These are phyloP conservation scores for Danio tinwini DNA, from an alignment of 2,797 vertebrate species.

Conservation along the genomic window DNA sequence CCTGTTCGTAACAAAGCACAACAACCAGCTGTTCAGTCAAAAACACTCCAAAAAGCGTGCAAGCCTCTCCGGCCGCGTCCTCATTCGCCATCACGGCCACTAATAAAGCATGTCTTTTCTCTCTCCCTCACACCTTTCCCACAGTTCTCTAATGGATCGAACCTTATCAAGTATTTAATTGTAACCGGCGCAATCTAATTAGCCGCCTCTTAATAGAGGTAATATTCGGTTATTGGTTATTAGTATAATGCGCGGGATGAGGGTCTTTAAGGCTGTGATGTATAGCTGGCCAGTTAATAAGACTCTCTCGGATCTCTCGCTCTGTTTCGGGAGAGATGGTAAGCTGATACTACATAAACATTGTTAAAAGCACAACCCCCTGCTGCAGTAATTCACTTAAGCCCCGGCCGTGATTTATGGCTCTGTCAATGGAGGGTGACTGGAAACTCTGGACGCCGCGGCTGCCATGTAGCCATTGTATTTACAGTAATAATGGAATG, in stretches of 20 bases:
- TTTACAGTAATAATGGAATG: constrained; percentile 85
- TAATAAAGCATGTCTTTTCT: constrained; percentile 14
- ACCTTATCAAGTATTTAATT: constrained; percentile 70
- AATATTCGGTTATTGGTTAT: constrained; percentile 72
- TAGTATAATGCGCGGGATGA: constrained; percentile 67
- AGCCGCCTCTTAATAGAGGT: constrained; percentile 68
- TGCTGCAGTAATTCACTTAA: constrained; percentile 92
- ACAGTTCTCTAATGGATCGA: constrained; percentile 60
- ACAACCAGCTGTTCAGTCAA: constrained; percentile 57
- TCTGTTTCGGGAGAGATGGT: constrained; percentile 75
- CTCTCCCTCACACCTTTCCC: constrained; percentile 38
- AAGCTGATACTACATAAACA: constrained; percentile 86
- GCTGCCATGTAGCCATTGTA: constrained; percentile 78
- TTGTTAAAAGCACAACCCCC: constrained; percentile 86
- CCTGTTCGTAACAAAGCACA: constrained; percentile 62
- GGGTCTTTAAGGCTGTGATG: constrained; percentile 72
- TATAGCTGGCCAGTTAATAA: constrained; percentile 73
- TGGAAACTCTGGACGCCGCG: constrained; percentile 75
- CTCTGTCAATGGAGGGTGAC: constrained; percentile 88
- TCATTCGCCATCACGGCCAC: constrained; percentile 2
- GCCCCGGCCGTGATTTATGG: constrained; percentile 90
- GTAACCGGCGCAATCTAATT: constrained; percentile 68
- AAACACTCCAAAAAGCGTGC: constrained; percentile 53
- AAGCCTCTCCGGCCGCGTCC: constrained; percentile 11
- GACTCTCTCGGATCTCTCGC: constrained; percentile 69